phyloP scores from a whole-genome alignment of 2,797 vertebrate species.

The Pteronotus mesoamericanus region DNA sequence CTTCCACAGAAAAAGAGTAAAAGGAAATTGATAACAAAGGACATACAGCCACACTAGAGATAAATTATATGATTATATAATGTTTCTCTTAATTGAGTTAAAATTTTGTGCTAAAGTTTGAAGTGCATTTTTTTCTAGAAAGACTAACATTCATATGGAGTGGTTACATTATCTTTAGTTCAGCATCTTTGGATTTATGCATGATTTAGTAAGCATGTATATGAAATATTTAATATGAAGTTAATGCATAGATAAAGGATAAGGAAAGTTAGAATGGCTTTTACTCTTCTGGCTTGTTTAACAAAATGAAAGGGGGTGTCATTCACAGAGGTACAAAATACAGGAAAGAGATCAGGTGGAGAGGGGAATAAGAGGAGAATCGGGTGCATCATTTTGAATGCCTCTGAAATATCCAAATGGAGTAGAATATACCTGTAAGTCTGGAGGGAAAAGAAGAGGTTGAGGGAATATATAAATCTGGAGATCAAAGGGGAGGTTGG shows the following conservation, averaged over 20 bases:
- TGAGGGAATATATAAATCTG: background rate
- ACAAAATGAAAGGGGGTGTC: background rate
- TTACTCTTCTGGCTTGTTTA: background rate
- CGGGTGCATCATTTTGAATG: background rate
- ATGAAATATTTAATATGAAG: slow-evolving; percentile 9
- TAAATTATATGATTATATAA: background rate
- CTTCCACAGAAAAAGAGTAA: background rate
- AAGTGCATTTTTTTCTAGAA: background rate
- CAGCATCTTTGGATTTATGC: background rate
- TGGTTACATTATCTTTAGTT: background rate
- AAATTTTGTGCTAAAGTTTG: background rate
- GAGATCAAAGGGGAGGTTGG: background rate
- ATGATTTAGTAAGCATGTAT: background rate
- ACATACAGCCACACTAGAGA: background rate
- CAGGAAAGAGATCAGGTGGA: background rate
- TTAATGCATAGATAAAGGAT: background rate
- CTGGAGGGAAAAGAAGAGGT: background rate
- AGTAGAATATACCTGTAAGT: background rate
- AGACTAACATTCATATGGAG: background rate
- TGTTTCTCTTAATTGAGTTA: background rate
- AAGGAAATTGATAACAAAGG: background rate
- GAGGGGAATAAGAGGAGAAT: background rate
- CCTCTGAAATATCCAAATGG: background rate
- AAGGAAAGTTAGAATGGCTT: background rate
- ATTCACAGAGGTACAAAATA: background rate